phyloP scores from a whole-genome alignment of 1,140 invertebrate species.

The Aphis craccivora region DNA sequence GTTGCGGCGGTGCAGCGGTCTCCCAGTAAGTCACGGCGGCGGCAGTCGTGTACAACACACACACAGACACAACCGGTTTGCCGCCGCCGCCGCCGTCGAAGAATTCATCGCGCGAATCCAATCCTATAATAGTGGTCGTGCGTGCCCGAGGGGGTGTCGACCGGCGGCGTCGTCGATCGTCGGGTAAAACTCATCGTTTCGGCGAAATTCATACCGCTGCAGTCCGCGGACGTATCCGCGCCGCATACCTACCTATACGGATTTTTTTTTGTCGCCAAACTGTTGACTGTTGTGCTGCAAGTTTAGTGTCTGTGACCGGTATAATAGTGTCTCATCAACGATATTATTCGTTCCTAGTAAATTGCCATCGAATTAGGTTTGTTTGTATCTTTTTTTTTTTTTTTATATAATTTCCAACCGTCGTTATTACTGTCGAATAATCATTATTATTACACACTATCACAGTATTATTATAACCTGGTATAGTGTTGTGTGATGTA shows the following conservation, averaged over 20 bases:
- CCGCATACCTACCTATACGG: background rate
- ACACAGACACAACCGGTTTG: conserved; percentile 52
- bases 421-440: background rate
- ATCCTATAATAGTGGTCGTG: background rate
- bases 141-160: conserved; percentile 43
- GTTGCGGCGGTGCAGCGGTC: background rate
- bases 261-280: conserved; percentile 22
- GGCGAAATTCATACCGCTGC: conserved; percentile 22
- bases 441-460: background rate
- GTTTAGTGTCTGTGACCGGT: background rate
- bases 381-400: background rate
- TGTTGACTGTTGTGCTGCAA: background rate
- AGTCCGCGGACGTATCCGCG: background rate
- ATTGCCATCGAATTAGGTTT: conserved; percentile 10
- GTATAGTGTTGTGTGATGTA: background rate
- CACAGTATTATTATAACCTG: background rate
- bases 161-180: background rate
- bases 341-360: background rate
- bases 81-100: background rate
- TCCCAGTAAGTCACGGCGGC: conserved; percentile 27
- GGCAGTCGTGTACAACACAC: background rate
- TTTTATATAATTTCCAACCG: background rate
- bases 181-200: conserved; percentile 24
- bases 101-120: conserved; percentile 41
- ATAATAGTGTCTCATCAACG: conserved; percentile 5